Evolutionary conservation across 2,113 vertebrate species (phyloP), one percentile per base, ranked within the genome.

Genomic region (Crotalus horridus): DNA sequence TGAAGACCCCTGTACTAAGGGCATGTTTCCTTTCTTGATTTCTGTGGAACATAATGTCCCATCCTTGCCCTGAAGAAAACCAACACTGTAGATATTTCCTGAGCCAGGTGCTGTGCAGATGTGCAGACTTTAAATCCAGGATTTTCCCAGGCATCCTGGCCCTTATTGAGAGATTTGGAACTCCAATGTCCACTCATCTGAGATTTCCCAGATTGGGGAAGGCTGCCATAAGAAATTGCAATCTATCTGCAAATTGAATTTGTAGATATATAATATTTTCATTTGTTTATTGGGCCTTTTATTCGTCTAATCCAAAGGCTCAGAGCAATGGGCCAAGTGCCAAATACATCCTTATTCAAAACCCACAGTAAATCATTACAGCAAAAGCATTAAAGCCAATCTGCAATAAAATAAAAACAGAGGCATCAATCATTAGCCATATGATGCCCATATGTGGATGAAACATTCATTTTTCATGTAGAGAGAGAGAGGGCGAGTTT

Each of bases 401-500:
- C 74, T 24, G 61, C 43, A 86, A 61, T 33, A 64, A 93, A 90
- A 90, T n/a, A 87, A 90, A 92, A 89, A 90, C 46, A 54, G 87
- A 61, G 74, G 33, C 89, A 87, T 53, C 81, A 1, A 53, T 54
- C 89, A 61, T 39, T n/a, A 64, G 33, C 13, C 87, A 26, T 43
- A 88, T 56, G 61, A 74, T 89, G 61, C 59, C 17, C n/a, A 43
- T 64, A 69, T 64, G 21, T 24, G 53, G 61, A 90, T 90, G 8
- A 64, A 29, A 39, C 46, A 29, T 8, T 33, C 21, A 9, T 39
- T 61, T 53, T 81, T 89, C 39, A 26, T n/a, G 15, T 13, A n/a
- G 33, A 29, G 64, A 85, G 87, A 3, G 87, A 3, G 8, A 15
- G 58, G 12, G 15, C 21, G 39, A 61, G 29, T 46, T 86, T 51